phyloP scores from a whole-genome alignment of 1,140 invertebrate species.

The Nomia melanderi region DNA sequence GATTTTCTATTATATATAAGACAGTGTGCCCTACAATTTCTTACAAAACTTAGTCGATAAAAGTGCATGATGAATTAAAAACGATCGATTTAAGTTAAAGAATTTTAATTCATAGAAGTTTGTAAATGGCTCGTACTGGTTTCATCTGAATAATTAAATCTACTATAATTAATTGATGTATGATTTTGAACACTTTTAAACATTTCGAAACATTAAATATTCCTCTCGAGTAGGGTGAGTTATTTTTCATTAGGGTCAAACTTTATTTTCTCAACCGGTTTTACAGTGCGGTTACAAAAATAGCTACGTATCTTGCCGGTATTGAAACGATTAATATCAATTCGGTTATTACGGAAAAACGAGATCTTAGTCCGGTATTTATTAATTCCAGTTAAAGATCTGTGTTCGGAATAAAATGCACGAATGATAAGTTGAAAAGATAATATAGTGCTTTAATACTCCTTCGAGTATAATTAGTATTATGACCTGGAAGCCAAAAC shows the following conservation, averaged over 20 bases:
- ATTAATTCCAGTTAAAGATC: neutral
- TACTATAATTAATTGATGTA: too few relatives aligned
- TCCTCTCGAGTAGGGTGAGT: neutral
- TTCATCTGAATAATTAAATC: too few relatives aligned
- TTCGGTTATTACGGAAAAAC: neutral
- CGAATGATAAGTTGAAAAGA: neutral
- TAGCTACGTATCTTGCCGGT: neutral
- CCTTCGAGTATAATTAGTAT: slow-evolving; percentile 12
- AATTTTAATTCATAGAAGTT: too few relatives aligned
- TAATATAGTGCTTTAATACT: neutral
- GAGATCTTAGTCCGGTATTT: neutral
- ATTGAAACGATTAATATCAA: neutral
- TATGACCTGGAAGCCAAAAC: slow-evolving; percentile 23
- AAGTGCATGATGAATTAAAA: too few relatives aligned
- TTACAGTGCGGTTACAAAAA: neutral
- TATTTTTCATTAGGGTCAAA: neutral
- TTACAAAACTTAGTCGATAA: too few relatives aligned
- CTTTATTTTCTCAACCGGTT: neutral
- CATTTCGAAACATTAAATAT: neutral
- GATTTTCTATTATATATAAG: too few relatives aligned
- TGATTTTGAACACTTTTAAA: neutral
- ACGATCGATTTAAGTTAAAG: too few relatives aligned
- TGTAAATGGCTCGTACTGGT: too few relatives aligned
- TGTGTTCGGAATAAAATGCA: neutral
- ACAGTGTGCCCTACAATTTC: too few relatives aligned